Evolutionary conservation across 2,888 invertebrate species (phyloP), one percentile per base, ranked within the genome.

Genomic region (Ptilodon capucinus): DNA sequence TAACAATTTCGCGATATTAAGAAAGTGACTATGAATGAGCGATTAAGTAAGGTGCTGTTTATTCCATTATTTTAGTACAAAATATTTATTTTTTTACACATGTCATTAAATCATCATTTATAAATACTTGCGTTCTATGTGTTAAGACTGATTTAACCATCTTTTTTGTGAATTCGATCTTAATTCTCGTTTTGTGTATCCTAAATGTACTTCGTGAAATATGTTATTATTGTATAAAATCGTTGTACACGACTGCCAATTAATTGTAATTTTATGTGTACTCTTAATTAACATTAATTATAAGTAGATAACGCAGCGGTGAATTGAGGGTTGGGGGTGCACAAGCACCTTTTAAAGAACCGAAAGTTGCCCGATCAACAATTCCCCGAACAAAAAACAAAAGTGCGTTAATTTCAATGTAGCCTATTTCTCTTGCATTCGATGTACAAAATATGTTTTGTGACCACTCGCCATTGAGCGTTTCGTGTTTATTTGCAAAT

Each of bases 61-160:
- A 76, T 78, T 81, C 78, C 77, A 76, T 75, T 75, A 64, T 74
- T n/a, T 73, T 79, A 79, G 82, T 83, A 82, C 77, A 84, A 81
- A 78, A 60, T 50, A 63, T 65, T n/a, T 59, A 69, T 51, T 60
- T 66, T 66, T 60, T 66, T 60, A 57, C 63, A 74, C 69, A 57
- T 61, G 57, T 64, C 68, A 67, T 74, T 57, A 52, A 61, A 60
- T 60, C 54, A 51, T 63, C 47, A 49, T 46, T 48, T 16, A 50
- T 61, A 25, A 25, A 57, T 42, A n/a, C n/a, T 39, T 67, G 44
- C 43, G 50, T 65, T 64, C 48, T 67, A 57, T 72, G 52, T 57
- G 71, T 77, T 70, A 84, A 86, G 87, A 88, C 87, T 88, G 87
- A 87, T 84, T 79, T 80, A 68, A 67, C 68, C 71, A 71, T 49